Percentiles rank a stretch among this genome's conserved stretches.
These are phyloP conservation scores for Sylvilagus bachmani DNA, from an alignment of 2,113 vertebrate genomes.

Conservation along the genomic window DNA sequence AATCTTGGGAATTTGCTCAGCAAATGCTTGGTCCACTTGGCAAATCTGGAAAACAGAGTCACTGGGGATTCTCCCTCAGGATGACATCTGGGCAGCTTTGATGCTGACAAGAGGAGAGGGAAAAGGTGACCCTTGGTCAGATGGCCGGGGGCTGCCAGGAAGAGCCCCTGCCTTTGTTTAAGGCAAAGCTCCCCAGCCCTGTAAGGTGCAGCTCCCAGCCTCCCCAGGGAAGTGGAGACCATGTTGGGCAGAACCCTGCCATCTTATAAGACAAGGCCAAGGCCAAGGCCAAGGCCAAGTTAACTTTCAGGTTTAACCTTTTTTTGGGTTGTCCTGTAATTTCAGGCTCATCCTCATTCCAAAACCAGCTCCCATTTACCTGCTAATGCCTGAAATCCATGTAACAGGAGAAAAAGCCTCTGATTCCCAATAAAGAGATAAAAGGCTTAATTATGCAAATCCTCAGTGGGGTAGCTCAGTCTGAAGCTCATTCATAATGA, in stretches of 20 bases:
- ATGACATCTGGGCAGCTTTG: background rate
- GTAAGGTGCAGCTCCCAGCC: background rate
- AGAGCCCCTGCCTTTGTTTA: background rate
- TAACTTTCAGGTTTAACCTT: background rate
- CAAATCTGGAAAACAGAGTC: background rate
- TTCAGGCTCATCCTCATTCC: conserved; percentile 18
- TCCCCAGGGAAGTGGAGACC: background rate
- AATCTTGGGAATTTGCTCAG: background rate
- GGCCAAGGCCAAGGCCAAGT: background rate
- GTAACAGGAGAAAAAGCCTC: conserved; percentile 41
- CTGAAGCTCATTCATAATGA: conserved; percentile 73
- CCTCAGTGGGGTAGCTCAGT: background rate
- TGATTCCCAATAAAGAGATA: conserved; percentile 41
- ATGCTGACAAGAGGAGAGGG: background rate
- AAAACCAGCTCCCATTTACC: conserved; percentile 38
- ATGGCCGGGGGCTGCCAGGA: background rate
- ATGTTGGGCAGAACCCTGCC: accelerated
- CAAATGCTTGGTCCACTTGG: background rate
- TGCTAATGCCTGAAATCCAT: conserved; percentile 38
- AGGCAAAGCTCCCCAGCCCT: background rate
- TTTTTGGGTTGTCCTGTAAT: background rate
- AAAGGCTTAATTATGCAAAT: conserved; percentile 73
- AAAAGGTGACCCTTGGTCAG: accelerated
- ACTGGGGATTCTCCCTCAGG: background rate
- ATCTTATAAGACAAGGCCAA: background rate